A percentile compares a stretch with the other conserved stretches of the same genome.
These are phyloP conservation scores for Lordiphosa stackelbergi DNA, from an alignment of 1,140 invertebrate genomes.

Conservation along the genomic window DNA sequence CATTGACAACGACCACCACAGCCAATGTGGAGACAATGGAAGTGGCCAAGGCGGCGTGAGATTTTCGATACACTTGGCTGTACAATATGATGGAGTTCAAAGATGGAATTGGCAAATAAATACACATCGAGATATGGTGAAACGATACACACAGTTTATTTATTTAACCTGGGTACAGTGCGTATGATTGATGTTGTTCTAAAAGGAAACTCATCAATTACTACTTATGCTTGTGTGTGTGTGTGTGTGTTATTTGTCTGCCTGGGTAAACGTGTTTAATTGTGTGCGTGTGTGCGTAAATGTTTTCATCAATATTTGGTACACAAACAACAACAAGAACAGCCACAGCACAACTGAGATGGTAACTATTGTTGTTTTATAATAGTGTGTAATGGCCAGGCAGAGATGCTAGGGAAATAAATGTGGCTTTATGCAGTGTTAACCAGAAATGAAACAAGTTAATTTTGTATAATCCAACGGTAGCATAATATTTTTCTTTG, in stretches of 20 bases:
- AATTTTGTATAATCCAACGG: neutral
- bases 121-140: constrained; percentile 17
- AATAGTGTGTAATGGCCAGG: neutral
- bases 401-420: constrained; percentile 21
- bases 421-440: constrained; percentile 43
- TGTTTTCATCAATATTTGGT: constrained; percentile 70
- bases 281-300: constrained; percentile 72
- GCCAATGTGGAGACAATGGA: neutral
- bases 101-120: constrained; percentile 53
- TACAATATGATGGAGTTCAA: constrained; percentile 38
- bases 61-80: constrained; percentile 13
- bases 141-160: constrained; percentile 32
- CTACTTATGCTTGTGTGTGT: constrained; percentile 52
- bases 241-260: constrained; percentile 41
- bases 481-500: no score
- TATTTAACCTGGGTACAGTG: constrained; percentile 63
- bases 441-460: no score
- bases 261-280: constrained; percentile 67
- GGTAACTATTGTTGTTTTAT: constrained; percentile 50
- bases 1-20: constrained; percentile 8
- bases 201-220: constrained; percentile 73
- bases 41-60: constrained; percentile 23
- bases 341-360: constrained; percentile 30
- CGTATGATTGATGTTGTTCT: constrained; percentile 72
- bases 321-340: constrained; percentile 48